Evolutionary conservation across 2,888 invertebrate genomes (phyloP).

Genomic region (Stenoptilia bipunctidactyla): DNA sequence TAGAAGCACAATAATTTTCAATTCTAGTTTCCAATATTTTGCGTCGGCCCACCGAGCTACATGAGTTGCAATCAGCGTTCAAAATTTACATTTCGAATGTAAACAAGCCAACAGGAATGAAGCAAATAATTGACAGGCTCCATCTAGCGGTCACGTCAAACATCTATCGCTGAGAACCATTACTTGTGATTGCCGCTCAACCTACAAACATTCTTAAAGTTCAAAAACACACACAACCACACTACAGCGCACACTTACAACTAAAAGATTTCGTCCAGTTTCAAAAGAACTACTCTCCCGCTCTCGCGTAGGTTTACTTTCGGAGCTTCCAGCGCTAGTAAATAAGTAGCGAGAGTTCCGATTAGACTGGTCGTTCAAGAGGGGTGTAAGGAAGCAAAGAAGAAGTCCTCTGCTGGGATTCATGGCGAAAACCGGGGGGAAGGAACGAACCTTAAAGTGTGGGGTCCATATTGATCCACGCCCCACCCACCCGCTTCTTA

Average conservation of each 20-base stretch:
- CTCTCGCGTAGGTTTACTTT: conserved; percentile 16
- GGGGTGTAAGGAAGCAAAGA: conserved; percentile 47
- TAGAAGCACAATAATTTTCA: no score
- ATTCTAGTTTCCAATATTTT: no score
- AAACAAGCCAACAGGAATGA: conserved; percentile 3
- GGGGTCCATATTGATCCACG: conserved; percentile 50
- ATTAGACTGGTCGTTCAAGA: conserved; percentile 25
- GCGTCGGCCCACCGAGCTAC: no score
- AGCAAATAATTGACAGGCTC: conserved; percentile 36
- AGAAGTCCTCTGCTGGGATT: conserved; percentile 34
- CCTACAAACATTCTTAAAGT: conserved; percentile 67
- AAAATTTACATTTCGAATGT: no score
- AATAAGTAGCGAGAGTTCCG: conserved; percentile 40
- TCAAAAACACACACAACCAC: conserved; percentile 37
- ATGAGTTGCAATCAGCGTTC: no score
- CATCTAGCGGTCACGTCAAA: conserved; percentile 50
- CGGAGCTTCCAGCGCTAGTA: conserved; percentile 20
- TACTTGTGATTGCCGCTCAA: conserved; percentile 54
- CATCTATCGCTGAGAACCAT: conserved; percentile 61
- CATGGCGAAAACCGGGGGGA: conserved; percentile 32
- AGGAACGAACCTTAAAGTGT: conserved; percentile 41
- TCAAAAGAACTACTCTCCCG: conserved; percentile 28
- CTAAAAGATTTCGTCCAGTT: conserved; percentile 32
- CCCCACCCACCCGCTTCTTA: conserved; percentile 51
- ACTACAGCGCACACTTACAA: conserved; percentile 32